A percentile compares a stretch with the other conserved stretches of the same genome.
Evolutionary conservation across 2,888 invertebrate genomes (phyloP).

Genomic region (Hesperia comma): DNA sequence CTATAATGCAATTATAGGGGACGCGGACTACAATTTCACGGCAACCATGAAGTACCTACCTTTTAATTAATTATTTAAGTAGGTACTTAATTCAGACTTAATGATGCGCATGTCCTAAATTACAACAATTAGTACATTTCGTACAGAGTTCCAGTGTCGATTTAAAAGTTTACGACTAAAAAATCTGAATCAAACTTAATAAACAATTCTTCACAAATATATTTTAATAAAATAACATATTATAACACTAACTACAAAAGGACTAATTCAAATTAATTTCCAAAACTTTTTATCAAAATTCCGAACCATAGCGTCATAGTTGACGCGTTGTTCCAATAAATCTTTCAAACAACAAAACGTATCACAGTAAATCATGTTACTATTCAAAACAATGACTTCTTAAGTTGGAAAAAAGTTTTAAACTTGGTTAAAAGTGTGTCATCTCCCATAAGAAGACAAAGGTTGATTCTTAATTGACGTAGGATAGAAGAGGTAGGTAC

Average conservation of each 20-base stretch:
- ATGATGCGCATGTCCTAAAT: background rate
- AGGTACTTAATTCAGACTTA: background rate
- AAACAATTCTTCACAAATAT: background rate
- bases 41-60: background rate
- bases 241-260: slow-evolving; percentile 1
- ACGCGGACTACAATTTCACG: slow-evolving; percentile 11
- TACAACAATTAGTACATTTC: too few relatives aligned
- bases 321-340: slow-evolving; percentile 71
- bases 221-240: background rate
- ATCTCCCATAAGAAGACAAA: slow-evolving; percentile 76
- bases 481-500: slow-evolving; percentile 67
- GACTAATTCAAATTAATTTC: slow-evolving; percentile 9
- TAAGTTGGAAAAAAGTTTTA: slow-evolving; percentile 51
- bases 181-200: too few relatives aligned
- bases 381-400: slow-evolving; percentile 76
- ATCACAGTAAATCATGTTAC: slow-evolving; percentile 77
- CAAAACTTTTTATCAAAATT: slow-evolving; percentile 55
- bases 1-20: slow-evolving; percentile 21
- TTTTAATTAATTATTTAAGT: background rate
- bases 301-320: slow-evolving; percentile 47
- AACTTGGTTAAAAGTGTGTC: slow-evolving; percentile 67
- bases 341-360: slow-evolving; percentile 68
- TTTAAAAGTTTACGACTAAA: too few relatives aligned
- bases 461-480: slow-evolving; percentile 72
- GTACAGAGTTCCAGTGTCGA: too few relatives aligned